Evolutionary conservation across 2,113 vertebrate genomes (phyloP), one percentile per base, ranked within the genome.

Genomic region (Anguilla japonica): DNA sequence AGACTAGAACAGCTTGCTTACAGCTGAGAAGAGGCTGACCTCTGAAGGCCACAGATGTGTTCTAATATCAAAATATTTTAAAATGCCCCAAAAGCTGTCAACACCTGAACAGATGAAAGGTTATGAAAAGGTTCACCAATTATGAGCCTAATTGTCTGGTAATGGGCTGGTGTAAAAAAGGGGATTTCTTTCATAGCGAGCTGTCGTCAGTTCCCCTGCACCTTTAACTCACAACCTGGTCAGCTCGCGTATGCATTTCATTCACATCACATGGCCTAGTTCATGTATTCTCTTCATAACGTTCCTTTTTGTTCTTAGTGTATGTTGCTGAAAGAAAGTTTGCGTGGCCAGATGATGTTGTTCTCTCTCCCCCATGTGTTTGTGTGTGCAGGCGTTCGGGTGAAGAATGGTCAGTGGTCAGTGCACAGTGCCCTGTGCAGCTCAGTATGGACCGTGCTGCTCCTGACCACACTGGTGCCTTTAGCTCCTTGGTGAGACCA

Each of bases 391-490:
- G 97, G 97, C 92, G 98, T 98, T 57, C 97, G 97, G 94, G 96
- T 97, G 81, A 98, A 98, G 86, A 99, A 95, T 88, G 93, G 94
- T 90, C 97, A 98, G 90, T 87, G 94, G 40, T 95, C 97, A 0
- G 90, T 97, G 88, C 96, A 96, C 84, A 67, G 89, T 53, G 84
- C 93, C 50, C 93, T 95, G 29, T 89, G 84, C 53, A 95, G 93
- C 78, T 94, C 95, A 0, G 89, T 94, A 4, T 97, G 97, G 92
- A 91, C 97, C 60, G 93, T 93, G 0, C 71, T 75, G 4, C 92
- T 98, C 87, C 93, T 98, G 93, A 95, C 96, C 87, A 88, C 96
- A 91, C 89, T 97, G 93, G 95, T 98, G 94, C 97, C 97, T 95
- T 97, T 95, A 46, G 86, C 93, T 56, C 71, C 95, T 75, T 98